phyloP scores from a whole-genome alignment of 2,888 invertebrate species.

The Ctena decussata region DNA sequence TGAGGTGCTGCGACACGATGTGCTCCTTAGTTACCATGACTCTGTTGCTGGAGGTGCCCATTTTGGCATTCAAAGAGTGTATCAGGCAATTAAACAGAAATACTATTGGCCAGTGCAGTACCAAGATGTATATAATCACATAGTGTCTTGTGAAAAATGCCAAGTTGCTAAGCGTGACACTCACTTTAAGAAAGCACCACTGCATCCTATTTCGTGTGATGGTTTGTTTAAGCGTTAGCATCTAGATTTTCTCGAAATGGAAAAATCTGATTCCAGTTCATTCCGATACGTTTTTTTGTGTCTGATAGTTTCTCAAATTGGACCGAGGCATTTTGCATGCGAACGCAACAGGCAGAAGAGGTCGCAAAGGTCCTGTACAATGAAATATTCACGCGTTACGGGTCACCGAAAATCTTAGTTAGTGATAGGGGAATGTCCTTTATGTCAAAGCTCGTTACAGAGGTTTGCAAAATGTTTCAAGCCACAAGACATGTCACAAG shows the following conservation, averaged over 20 bases:
- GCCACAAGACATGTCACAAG: not conserved
- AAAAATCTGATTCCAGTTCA: not conserved
- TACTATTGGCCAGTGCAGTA: conserved; percentile 36
- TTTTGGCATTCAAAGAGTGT: conserved; percentile 19
- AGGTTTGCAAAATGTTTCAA: not conserved
- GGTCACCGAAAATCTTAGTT: not conserved
- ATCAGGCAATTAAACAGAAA: conserved; percentile 20
- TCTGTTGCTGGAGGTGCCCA: conserved; percentile 27
- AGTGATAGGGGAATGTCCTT: not conserved
- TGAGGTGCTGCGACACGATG: conserved; percentile 2
- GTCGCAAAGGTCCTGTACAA: not conserved
- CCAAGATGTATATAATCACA: conserved; percentile 36
- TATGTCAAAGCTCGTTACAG: not conserved
- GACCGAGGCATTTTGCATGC: not conserved
- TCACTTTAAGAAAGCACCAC: conserved; percentile 8
- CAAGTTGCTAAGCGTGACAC: conserved; percentile 22
- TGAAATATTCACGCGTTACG: not conserved
- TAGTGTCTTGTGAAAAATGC: conserved; percentile 41
- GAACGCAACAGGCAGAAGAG: not conserved
- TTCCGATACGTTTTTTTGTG: not conserved
- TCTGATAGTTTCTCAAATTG: not conserved
- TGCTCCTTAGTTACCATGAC: conserved; percentile 34
- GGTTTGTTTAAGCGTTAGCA: not conserved
- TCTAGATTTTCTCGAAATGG: not conserved
- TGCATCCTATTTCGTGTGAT: not conserved